Evolutionary conservation across 2,797 vertebrate species (phyloP).

Genomic region (Scolopax rusticola): DNA sequence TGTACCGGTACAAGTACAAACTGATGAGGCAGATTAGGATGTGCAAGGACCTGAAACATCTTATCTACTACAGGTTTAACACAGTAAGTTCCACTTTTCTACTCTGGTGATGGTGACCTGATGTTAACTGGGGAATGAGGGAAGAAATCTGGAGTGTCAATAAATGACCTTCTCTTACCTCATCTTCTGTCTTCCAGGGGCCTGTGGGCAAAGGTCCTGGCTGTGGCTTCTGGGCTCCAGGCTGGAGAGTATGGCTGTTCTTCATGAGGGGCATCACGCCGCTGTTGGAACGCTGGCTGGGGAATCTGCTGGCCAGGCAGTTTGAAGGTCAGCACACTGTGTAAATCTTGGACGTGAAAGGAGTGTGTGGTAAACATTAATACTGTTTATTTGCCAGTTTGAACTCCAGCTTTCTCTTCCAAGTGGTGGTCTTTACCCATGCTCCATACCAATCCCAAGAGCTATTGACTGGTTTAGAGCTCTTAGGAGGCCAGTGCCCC

Average conservation of each 20-base stretch:
- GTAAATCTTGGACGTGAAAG: background rate
- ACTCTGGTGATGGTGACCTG: rapidly evolving
- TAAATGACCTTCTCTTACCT: background rate
- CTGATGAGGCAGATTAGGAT: conserved; percentile 99
- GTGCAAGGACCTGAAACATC: conserved; percentile 99
- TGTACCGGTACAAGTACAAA: conserved; percentile 99
- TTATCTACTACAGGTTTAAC: conserved; percentile 99
- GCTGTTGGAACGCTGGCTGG: conserved; percentile 96
- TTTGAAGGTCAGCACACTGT: conserved; percentile 90
- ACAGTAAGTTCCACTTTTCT: conserved; percentile 83
- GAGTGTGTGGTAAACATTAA: background rate
- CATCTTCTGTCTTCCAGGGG: conserved; percentile 81
- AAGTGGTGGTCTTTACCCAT: background rate
- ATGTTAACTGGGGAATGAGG: rapidly evolving
- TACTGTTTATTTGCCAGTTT: background rate
- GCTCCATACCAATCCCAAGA: background rate
- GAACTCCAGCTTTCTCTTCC: background rate
- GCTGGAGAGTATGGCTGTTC: conserved; percentile 99
- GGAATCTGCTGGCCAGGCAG: conserved; percentile 97
- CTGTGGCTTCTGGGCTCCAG: conserved; percentile 98
- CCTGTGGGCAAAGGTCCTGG: conserved; percentile 98
- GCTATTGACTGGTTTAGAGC: background rate
- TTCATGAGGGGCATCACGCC: conserved; percentile 99
- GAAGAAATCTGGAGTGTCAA: background rate
- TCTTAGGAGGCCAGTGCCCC: background rate